phyloP scores from a whole-genome alignment of 2,888 invertebrate species.

The Pinctada fucata region DNA sequence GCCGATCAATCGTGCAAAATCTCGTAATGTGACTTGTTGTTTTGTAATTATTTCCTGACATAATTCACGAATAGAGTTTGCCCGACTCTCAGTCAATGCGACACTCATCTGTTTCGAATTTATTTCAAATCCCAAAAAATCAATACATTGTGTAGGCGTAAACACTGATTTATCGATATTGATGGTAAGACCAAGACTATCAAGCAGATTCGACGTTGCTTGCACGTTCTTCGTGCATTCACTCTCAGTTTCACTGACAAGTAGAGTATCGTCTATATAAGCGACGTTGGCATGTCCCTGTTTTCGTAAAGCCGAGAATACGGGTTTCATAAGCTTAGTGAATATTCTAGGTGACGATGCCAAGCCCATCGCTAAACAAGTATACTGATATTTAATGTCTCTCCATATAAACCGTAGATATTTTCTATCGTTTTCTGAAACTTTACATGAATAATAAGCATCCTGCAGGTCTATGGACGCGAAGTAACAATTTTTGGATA shows the following conservation, averaged over 20 bases:
- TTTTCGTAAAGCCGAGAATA: constrained; percentile 35
- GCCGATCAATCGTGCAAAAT: constrained; percentile 39
- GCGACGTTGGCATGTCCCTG: constrained; percentile 33
- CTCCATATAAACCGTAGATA: constrained; percentile 36
- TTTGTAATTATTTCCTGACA: constrained; percentile 17
- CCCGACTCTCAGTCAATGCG: constrained; percentile 26
- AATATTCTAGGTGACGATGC: constrained; percentile 34
- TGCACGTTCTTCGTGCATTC: constrained; percentile 14
- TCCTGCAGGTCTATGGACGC: constrained; percentile 43
- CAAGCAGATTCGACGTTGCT: constrained; percentile 17
- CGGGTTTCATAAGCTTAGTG: constrained; percentile 42
- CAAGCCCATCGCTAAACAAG: constrained; percentile 36
- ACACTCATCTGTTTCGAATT: constrained; percentile 43
- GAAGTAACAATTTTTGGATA: constrained; percentile 35
- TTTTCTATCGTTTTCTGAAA: constrained; percentile 20
- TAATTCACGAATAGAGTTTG: constrained; percentile 8
- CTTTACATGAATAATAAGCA: constrained; percentile 36
- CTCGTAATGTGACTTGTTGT: constrained; percentile 27
- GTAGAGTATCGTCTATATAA: constrained; percentile 36
- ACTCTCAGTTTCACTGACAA: constrained; percentile 17
- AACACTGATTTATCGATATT: constrained; percentile 44
- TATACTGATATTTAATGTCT: constrained; percentile 25
- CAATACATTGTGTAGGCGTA: constrained; percentile 34
- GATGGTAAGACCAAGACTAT: constrained; percentile 28
- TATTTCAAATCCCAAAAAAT: constrained; percentile 41